Conservation (phyloP, 2,888 invertebrate species). For the Lasioglossum marginatum region DNA sequence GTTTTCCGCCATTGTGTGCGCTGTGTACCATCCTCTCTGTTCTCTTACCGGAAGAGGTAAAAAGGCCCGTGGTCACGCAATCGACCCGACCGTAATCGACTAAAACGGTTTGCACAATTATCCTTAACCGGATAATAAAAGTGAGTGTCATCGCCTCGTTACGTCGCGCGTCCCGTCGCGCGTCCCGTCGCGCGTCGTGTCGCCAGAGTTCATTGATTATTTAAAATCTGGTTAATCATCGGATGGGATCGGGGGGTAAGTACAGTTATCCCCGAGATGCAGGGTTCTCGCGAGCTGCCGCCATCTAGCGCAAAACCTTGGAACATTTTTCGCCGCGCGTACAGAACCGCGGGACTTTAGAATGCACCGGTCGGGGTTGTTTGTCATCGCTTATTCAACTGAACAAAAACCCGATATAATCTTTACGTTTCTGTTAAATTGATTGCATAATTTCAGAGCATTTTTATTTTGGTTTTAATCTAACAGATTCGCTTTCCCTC, state of each 20-base stretch:
- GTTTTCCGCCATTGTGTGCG: slow-evolving; percentile 15
- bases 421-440: not conserved
- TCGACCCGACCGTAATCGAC: slow-evolving; percentile 17
- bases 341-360: not conserved
- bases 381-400: not conserved
- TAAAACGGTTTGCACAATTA: slow-evolving; percentile 26
- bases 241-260: slow-evolving; percentile 26
- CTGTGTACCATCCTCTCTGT: slow-evolving; percentile 26
- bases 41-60: slow-evolving; percentile 44
- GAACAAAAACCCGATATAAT: not conserved
- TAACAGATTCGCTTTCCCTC: no score
- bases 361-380: not conserved
- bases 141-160: not conserved
- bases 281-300: slow-evolving; percentile 64
- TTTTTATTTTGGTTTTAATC: no score
- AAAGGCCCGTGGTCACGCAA: slow-evolving; percentile 1
- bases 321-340: slow-evolving; percentile 62
- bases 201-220: slow-evolving; percentile 34
- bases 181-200: not conserved
- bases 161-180: not conserved
- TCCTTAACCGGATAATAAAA: not conserved
- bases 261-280: slow-evolving; percentile 46
- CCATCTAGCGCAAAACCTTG: slow-evolving; percentile 69
- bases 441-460: no score
- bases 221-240: slow-evolving; percentile 47